Conservation (phyloP, 2,888 invertebrate genomes). For the Campaea margaritaria region DNA sequence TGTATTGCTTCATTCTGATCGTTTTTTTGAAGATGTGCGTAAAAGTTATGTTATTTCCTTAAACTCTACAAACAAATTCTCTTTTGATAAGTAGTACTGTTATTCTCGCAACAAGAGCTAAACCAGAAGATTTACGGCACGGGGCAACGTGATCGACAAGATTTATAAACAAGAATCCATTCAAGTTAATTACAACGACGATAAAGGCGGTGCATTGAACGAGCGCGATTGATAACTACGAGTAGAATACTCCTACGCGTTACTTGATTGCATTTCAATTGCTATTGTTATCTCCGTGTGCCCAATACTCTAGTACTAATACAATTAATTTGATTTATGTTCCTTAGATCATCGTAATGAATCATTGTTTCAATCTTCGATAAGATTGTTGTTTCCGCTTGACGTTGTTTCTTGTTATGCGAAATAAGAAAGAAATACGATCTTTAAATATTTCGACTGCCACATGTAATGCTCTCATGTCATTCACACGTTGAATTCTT, state of each 20-base stretch:
- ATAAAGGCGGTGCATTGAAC: slow-evolving; percentile 59
- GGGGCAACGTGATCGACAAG: slow-evolving; percentile 50
- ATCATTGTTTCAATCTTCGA: slow-evolving; percentile 28
- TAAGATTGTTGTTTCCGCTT: slow-evolving; percentile 14
- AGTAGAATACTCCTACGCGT: slow-evolving; percentile 52
- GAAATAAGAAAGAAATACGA: slow-evolving; percentile 11
- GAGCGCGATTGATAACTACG: slow-evolving; percentile 54
- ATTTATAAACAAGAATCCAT: slow-evolving; percentile 59
- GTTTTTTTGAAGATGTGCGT: too few relatives aligned
- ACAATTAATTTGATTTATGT: slow-evolving; percentile 40
- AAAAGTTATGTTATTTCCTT: too few relatives aligned
- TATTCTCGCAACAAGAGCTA: slow-evolving; percentile 42
- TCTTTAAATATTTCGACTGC: slow-evolving; percentile 22
- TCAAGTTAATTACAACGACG: slow-evolving; percentile 57
- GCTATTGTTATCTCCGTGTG: slow-evolving; percentile 55
- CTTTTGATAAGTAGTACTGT: slow-evolving; percentile 42
- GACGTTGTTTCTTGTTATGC: neutral
- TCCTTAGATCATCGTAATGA: slow-evolving; percentile 35
- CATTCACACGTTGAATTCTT: slow-evolving; percentile 39
- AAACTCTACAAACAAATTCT: neutral
- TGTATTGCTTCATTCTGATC: too few relatives aligned
- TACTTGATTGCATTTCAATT: slow-evolving; percentile 55
- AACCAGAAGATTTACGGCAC: slow-evolving; percentile 43
- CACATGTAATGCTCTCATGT: slow-evolving; percentile 30
- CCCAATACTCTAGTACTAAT: slow-evolving; percentile 30